Evolutionary conservation across 2,888 invertebrate species (phyloP).

Genomic region (Ypsolopha scabrella): DNA sequence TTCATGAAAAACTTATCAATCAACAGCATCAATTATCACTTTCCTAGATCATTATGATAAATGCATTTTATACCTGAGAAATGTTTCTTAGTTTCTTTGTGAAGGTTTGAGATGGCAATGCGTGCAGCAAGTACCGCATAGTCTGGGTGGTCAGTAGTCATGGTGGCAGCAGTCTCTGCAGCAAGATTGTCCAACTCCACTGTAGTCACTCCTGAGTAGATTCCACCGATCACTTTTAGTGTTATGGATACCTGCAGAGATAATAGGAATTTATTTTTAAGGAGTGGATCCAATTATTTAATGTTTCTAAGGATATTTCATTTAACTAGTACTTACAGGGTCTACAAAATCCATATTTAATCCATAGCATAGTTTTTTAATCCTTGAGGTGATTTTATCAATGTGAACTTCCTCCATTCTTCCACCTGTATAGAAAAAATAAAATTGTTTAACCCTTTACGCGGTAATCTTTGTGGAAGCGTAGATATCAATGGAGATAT

Average conservation of each 20-base stretch:
- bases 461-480: too few relatives aligned
- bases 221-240: constrained; percentile 92
- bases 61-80: constrained; percentile 80
- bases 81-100: constrained; percentile 96
- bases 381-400: constrained; percentile 97
- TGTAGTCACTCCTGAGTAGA: constrained; percentile 97
- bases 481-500: too few relatives aligned
- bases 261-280: constrained; percentile 4
- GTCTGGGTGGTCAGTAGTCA: constrained; percentile 98
- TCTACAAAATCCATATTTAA: constrained; percentile 96
- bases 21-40: too few relatives aligned
- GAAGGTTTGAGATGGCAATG: constrained; percentile 96
- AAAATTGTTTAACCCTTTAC: too few relatives aligned
- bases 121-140: constrained; percentile 92
- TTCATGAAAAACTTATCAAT: too few relatives aligned
- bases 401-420: constrained; percentile 93
- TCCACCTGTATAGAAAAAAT: constrained; percentile 90
- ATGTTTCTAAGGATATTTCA: neutral
- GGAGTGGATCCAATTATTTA: neutral
- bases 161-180: constrained; percentile 98
- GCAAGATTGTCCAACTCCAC: constrained; percentile 97
- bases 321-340: constrained; percentile 79
- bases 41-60: neutral
- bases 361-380: constrained; percentile 95
- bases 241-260: constrained; percentile 79